These are phyloP conservation scores for Busseola fusca DNA, from an alignment of 2,888 invertebrate genomes.

Conservation along the genomic window DNA sequence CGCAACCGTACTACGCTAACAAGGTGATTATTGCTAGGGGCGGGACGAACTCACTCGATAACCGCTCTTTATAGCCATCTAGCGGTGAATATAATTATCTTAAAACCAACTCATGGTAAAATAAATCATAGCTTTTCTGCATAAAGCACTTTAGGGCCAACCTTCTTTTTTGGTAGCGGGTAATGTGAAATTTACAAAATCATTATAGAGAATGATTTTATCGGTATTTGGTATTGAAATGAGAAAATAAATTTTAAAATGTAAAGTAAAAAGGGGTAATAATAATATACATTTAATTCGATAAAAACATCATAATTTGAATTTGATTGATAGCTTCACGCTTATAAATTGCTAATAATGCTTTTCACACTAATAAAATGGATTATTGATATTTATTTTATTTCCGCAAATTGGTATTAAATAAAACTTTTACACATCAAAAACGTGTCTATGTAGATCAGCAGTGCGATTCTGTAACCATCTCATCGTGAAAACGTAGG, in stretches of 20 bases:
- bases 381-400: background rate
- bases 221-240: background rate
- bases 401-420: background rate
- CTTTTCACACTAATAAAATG: background rate
- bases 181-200: conserved; percentile 5
- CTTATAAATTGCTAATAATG: too few relatives aligned
- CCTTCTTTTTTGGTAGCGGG: conserved; percentile 14
- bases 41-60: conserved; percentile 77
- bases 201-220: background rate
- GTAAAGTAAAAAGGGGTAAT: background rate
- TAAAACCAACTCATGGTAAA: conserved; percentile 78
- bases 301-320: background rate
- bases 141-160: conserved; percentile 51
- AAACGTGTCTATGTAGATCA: too few relatives aligned
- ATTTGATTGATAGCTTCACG: background rate
- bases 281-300: background rate
- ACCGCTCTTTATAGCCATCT: conserved; percentile 73
- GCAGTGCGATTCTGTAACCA: too few relatives aligned
- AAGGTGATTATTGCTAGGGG: conserved; percentile 81
- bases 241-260: too few relatives aligned
- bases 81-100: conserved; percentile 77
- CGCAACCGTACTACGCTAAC: conserved; percentile 69
- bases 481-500: too few relatives aligned
- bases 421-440: background rate
- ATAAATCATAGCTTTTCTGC: conserved; percentile 67